These are phyloP conservation scores for Volucella inflata DNA, from an alignment of 2,888 invertebrate genomes.

Conservation along the genomic window DNA sequence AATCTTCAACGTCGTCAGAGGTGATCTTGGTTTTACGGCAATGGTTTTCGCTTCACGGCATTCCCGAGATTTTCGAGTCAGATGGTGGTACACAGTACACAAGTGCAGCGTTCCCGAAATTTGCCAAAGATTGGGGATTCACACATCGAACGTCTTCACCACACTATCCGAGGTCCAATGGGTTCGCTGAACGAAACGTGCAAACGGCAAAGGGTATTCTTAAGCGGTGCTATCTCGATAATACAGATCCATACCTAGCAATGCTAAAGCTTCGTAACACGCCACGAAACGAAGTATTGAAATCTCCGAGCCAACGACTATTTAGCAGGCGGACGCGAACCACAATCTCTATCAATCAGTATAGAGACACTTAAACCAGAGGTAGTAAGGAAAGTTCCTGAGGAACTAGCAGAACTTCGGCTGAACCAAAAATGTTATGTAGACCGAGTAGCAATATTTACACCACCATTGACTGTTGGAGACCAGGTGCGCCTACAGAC, in stretches of 20 bases:
- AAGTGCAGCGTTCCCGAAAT: no score
- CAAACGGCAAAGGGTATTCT: no score
- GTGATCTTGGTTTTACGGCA: conserved; percentile 2
- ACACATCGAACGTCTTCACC: no score
- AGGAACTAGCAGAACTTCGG: no score
- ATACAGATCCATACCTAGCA: conserved; percentile 10
- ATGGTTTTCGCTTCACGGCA: conserved; percentile 32
- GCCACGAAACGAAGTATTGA: conserved; percentile 5
- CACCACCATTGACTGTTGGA: conserved; percentile 26
- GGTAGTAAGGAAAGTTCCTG: no score
- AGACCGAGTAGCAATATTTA: conserved; percentile 25
- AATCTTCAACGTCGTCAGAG: not conserved
- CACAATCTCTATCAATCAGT: no score
- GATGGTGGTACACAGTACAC: conserved; percentile 17
- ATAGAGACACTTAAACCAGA: not conserved
- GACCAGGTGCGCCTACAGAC: conserved; percentile 43
- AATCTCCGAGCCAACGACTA: conserved; percentile 2
- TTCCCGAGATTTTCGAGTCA: conserved; percentile 11
- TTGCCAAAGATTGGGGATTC: no score
- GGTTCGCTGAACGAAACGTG: conserved; percentile 27
- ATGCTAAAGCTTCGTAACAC: conserved; percentile 10
- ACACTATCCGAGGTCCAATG: no score
- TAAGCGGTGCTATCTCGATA: conserved; percentile 14
- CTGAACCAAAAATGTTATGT: conserved; percentile 56
- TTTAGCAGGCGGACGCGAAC: no score